A percentile compares a stretch with the other conserved stretches of the same genome.
phyloP scores from a whole-genome alignment of 2,797 vertebrate genomes.

The Tamandua tetradactyla region DNA sequence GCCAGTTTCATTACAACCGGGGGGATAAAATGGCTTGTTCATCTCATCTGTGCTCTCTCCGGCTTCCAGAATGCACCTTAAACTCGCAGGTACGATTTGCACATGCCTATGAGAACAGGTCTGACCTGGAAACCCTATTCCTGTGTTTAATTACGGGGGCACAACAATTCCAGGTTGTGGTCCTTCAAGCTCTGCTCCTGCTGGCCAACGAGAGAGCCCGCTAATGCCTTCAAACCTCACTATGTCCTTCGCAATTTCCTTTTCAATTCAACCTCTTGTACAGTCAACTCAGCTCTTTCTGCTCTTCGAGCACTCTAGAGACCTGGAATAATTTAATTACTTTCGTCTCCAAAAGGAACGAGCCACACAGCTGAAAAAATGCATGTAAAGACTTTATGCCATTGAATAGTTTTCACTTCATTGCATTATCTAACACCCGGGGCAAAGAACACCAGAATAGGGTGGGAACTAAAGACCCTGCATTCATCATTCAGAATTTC shows the following conservation, averaged over 20 bases:
- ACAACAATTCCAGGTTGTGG: background rate
- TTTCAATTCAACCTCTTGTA: background rate
- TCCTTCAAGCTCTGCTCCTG: fast-evolving
- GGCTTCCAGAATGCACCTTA: background rate
- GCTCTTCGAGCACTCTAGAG: background rate
- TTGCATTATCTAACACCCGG: background rate
- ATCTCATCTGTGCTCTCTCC: background rate
- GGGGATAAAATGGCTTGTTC: background rate
- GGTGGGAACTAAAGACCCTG: background rate
- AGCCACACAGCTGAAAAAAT: conserved; percentile 1
- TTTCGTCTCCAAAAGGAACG: background rate
- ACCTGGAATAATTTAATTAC: background rate
- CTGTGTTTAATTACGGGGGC: background rate
- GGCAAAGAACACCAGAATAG: background rate
- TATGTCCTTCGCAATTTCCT: background rate
- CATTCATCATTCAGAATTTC: fast-evolving
- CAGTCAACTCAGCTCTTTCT: background rate
- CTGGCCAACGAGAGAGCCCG: background rate
- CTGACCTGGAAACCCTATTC: background rate
- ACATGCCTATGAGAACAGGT: background rate
- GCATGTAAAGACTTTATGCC: background rate
- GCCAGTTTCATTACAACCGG: background rate
- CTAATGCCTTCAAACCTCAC: fast-evolving
- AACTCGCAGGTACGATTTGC: too few species aligned
- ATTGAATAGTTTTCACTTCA: fast-evolving